phyloP scores from a whole-genome alignment of 1,140 invertebrate genomes.

The Ceratosolen solmsi region DNA sequence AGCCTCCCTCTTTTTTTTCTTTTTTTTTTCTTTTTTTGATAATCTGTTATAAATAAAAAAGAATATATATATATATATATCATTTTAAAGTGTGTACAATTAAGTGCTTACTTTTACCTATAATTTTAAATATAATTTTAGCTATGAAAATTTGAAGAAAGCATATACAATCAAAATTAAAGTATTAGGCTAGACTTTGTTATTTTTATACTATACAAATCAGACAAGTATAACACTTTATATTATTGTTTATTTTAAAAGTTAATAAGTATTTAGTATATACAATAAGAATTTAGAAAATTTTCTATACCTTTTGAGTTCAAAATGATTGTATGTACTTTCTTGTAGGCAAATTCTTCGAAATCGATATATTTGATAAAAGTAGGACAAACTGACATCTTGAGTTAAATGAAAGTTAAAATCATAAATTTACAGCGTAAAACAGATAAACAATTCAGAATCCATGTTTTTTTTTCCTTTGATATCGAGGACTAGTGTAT shows the following conservation, averaged over 20 bases:
- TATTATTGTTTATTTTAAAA: not conserved
- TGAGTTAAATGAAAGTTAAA: conserved; percentile 1
- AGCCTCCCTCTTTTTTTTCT: too few species aligned
- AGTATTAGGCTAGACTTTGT: conserved; percentile 15
- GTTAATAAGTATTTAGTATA: not conserved
- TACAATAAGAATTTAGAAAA: not conserved
- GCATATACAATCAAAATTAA: conserved; percentile 38
- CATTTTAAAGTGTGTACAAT: conserved; percentile 5
- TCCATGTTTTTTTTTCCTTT: conserved; percentile 9
- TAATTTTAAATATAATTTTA: conserved; percentile 13
- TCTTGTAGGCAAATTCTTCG: conserved; percentile 1
- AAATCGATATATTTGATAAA: conserved; percentile 28
- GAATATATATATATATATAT: too few species aligned
- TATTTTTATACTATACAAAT: conserved; percentile 20
- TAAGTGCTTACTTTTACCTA: conserved; percentile 24
- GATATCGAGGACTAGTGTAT: not conserved
- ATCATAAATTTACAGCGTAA: conserved; percentile 2
- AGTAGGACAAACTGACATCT: conserved; percentile 11
- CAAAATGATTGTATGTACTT: conserved; percentile 35
- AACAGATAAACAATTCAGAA: conserved; percentile 22
- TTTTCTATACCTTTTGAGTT: not conserved
- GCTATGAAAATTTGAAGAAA: conserved; percentile 6
- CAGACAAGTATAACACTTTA: not conserved
- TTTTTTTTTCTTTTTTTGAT: not conserved
- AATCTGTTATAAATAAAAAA: conserved; percentile 22